Evolutionary conservation across 92 coral and sea anemone species (phyloP).

Genomic region (Porites rus): DNA sequence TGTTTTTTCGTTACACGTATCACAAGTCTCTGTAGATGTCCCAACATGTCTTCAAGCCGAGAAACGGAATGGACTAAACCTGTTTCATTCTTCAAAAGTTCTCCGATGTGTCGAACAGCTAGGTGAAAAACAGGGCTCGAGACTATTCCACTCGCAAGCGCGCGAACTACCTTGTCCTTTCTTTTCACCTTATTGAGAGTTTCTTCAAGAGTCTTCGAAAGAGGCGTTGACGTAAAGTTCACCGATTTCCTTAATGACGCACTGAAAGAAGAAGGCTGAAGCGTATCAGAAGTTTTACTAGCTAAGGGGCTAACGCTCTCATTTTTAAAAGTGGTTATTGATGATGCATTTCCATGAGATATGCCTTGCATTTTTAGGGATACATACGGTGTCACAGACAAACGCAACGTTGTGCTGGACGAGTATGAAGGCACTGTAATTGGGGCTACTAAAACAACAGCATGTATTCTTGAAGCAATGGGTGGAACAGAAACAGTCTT

Average conservation of each 20-base stretch:
- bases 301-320: neutral
- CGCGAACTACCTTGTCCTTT: constrained; percentile 33
- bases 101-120: constrained; percentile 19
- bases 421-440: neutral
- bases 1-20: constrained; percentile 19
- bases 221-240: neutral
- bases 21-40: constrained; percentile 14
- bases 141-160: constrained; percentile 40
- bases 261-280: neutral
- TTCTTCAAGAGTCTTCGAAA: neutral
- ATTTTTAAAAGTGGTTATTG: neutral
- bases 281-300: neutral
- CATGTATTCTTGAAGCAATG: neutral
- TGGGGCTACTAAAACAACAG: neutral
- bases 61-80: constrained; percentile 36
- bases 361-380: neutral
- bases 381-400: neutral
- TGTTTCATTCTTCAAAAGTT: constrained; percentile 29
- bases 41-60: constrained; percentile 35
- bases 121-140: constrained; percentile 37
- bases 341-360: neutral
- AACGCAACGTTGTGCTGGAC: too few species aligned
- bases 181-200: neutral
- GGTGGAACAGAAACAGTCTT: neutral
- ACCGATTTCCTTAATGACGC: neutral